These are phyloP conservation scores for Drosophila virilis DNA, from an alignment of 1,140 invertebrate species.

Conservation along the genomic window DNA sequence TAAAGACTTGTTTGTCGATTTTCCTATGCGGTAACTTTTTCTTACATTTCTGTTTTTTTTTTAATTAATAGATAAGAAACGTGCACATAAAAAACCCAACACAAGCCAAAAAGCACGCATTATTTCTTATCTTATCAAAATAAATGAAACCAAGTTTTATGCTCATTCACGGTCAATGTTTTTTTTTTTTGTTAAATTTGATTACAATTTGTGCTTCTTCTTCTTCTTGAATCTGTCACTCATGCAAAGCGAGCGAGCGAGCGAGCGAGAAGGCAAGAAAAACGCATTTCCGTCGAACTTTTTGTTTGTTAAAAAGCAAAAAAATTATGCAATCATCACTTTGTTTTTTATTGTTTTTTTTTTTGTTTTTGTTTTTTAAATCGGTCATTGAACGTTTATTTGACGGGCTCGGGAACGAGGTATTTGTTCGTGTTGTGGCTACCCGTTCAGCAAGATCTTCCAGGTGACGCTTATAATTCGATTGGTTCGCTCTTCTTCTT, in stretches of 20 bases:
- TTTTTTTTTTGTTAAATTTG: constrained; percentile 26
- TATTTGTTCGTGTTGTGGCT: constrained; percentile 13
- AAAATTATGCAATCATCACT: constrained; percentile 66
- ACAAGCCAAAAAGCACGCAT: background rate
- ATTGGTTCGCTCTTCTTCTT: constrained; percentile 19
- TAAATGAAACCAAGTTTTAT: constrained; percentile 56
- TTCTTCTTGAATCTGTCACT: constrained; percentile 4
- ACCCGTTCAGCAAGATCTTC: constrained; percentile 32
- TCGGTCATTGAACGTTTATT: constrained; percentile 66
- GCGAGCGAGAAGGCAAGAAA: constrained; percentile 4
- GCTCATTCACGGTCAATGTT: constrained; percentile 76
- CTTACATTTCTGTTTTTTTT: no score
- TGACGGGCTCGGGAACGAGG: constrained; percentile 28
- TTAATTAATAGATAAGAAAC: constrained; percentile 56
- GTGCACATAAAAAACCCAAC: constrained; percentile 34
- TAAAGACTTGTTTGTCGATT: constrained; percentile 39
- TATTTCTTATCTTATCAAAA: constrained; percentile 57
- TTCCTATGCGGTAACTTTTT: constrained; percentile 28
- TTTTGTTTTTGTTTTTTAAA: no score
- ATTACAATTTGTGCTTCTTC: constrained; percentile 19
- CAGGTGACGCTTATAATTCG: constrained; percentile 43
- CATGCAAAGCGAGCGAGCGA: background rate
- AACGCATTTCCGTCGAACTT: constrained; percentile 63
- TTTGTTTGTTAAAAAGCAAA: constrained; percentile 19
- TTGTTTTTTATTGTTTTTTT: constrained; percentile 37